phyloP scores from a whole-genome alignment of 2,888 invertebrate genomes.

The Troides aeacus region DNA sequence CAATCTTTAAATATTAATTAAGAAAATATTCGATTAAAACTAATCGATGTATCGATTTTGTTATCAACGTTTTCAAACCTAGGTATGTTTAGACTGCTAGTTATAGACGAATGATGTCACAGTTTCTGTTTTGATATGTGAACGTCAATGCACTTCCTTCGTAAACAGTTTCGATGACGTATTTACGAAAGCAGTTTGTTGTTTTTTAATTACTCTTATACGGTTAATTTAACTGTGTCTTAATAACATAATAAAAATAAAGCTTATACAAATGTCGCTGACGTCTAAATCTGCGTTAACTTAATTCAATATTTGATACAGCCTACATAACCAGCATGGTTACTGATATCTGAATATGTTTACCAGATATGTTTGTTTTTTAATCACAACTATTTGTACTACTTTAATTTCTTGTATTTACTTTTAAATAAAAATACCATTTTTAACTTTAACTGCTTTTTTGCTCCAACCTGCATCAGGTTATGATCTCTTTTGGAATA shows the following conservation, averaged over 20 bases:
- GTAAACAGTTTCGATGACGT: slow-evolving; percentile 10
- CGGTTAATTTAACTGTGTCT: background rate
- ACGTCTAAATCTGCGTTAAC: background rate
- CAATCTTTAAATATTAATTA: slow-evolving; percentile 4
- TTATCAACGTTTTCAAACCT: background rate
- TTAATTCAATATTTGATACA: background rate
- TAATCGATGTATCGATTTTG: slow-evolving; percentile 11
- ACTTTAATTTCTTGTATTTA: background rate
- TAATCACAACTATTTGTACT: background rate
- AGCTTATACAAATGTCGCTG: background rate
- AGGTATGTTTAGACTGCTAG: background rate
- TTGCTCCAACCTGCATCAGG: background rate
- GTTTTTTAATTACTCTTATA: slow-evolving; percentile 8
- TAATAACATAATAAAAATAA: background rate
- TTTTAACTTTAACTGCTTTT: background rate
- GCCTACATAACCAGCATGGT: background rate
- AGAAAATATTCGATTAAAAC: slow-evolving; percentile 21
- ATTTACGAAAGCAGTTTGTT: background rate
- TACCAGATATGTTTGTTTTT: too few species aligned
- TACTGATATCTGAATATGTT: too few species aligned
- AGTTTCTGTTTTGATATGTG: slow-evolving; percentile 12
- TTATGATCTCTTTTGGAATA: background rate
- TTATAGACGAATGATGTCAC: background rate
- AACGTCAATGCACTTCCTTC: slow-evolving; percentile 15
- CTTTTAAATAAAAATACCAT: background rate